phyloP scores from a whole-genome alignment of 2,888 invertebrate genomes.

The Pristionchus fissidentatus region DNA sequence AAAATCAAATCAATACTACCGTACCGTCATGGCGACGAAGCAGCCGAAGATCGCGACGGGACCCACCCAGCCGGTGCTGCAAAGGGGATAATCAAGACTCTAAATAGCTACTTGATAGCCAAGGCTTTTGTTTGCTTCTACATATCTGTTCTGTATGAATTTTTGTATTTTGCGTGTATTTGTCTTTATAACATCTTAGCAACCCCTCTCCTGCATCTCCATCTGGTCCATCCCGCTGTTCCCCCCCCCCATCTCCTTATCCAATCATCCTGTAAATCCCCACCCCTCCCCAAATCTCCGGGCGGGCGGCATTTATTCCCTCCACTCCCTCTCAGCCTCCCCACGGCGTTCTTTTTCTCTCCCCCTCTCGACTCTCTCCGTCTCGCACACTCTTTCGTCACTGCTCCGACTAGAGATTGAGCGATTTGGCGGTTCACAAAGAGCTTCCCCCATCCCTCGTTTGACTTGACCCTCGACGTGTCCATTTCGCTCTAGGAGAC shows the following conservation, averaged over 20 bases:
- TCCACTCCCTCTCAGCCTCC: neutral
- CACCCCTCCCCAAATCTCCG: slow-evolving; percentile 1
- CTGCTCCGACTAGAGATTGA: no score
- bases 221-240: neutral
- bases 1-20: slow-evolving; percentile 77
- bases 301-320: neutral
- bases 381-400: neutral
- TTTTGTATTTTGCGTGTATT: no score
- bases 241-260: slow-evolving; percentile 12
- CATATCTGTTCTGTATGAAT: no score
- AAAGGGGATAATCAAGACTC: slow-evolving; percentile 46
- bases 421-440: neutral
- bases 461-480: slow-evolving; percentile 11
- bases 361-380: neutral
- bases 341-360: neutral
- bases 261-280: slow-evolving; percentile 26
- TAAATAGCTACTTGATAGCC: no score
- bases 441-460: neutral
- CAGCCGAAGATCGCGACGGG: slow-evolving; percentile 79
- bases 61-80: slow-evolving; percentile 80
- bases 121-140: no score
- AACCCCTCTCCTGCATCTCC: neutral
- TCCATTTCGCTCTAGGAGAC: no score
- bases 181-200: no score
- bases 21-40: slow-evolving; percentile 79